Percentiles rank a stretch among this genome's conserved stretches.
phyloP scores from a whole-genome alignment of 2,888 invertebrate species.

The Heliconius sara region DNA sequence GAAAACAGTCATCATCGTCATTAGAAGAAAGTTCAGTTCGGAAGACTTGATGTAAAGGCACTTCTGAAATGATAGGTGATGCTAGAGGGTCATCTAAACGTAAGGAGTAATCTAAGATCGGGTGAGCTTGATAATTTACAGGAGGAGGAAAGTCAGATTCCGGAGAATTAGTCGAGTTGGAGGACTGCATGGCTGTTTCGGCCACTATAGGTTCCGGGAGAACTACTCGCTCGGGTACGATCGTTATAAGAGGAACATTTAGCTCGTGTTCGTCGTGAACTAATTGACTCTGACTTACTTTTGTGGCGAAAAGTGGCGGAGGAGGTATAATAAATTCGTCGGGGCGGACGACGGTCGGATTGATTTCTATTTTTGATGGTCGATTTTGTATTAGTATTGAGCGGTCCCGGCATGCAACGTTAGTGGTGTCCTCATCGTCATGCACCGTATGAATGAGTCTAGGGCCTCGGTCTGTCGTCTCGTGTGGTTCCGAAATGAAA shows the following conservation, averaged over 20 bases:
- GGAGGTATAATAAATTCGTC: slow-evolving; percentile 80
- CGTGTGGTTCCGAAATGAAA: slow-evolving; percentile 72
- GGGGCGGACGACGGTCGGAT: slow-evolving; percentile 68
- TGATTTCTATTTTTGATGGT: slow-evolving; percentile 63
- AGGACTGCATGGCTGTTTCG: slow-evolving; percentile 79
- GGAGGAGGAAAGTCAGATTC: slow-evolving; percentile 76
- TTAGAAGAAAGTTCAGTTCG: slow-evolving; percentile 61
- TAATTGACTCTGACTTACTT: slow-evolving; percentile 71
- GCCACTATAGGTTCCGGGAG: slow-evolving; percentile 72
- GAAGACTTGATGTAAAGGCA: slow-evolving; percentile 71
- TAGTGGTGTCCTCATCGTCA: slow-evolving; percentile 66
- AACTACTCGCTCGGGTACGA: slow-evolving; percentile 72
- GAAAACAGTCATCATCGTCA: slow-evolving; percentile 62
- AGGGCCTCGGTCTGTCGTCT: slow-evolving; percentile 58
- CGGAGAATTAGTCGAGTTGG: slow-evolving; percentile 72
- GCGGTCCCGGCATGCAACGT: slow-evolving; percentile 78
- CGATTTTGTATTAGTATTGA: slow-evolving; percentile 76
- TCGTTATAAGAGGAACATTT: slow-evolving; percentile 68
- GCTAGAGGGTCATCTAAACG: slow-evolving; percentile 52
- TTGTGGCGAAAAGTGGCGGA: slow-evolving; percentile 78
- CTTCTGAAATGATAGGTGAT: slow-evolving; percentile 67
- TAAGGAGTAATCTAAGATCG: slow-evolving; percentile 55
- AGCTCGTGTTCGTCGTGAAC: slow-evolving; percentile 60
- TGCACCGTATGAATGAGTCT: slow-evolving; percentile 66
- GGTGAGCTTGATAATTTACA: slow-evolving; percentile 76